These are phyloP conservation scores for Drosophila tropicalis DNA, from an alignment of 1,140 invertebrate species.

Conservation along the genomic window DNA sequence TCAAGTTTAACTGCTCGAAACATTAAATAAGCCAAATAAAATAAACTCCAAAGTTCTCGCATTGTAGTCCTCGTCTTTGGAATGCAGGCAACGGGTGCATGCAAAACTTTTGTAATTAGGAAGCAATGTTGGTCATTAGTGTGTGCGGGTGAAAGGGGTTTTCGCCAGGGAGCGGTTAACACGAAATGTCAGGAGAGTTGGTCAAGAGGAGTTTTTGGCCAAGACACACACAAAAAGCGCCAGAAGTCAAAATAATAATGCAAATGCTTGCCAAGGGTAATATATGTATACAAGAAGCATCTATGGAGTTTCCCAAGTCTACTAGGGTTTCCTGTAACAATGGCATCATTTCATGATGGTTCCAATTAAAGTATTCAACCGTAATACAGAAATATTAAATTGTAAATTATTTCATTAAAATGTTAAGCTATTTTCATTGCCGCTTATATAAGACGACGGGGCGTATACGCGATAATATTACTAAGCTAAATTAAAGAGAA, in stretches of 20 bases:
- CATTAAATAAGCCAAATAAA: constrained; percentile 76
- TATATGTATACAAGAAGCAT: neutral
- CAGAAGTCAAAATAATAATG: constrained; percentile 76
- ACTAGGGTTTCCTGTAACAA: neutral
- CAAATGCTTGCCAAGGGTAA: constrained; percentile 57
- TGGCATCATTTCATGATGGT: neutral
- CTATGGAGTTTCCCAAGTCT: constrained; percentile 27
- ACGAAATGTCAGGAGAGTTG: neutral
- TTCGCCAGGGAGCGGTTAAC: neutral
- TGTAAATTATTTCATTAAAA: too few relatives aligned
- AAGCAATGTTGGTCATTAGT: constrained; percentile 80
- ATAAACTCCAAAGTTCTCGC: constrained; percentile 66
- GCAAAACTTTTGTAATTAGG: constrained; percentile 79
- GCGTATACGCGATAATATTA: too few relatives aligned
- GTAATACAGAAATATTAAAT: too few relatives aligned
- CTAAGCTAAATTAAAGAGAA: too few relatives aligned
- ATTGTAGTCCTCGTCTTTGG: constrained; percentile 21
- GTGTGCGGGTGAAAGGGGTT: constrained; percentile 13
- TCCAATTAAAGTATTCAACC: too few relatives aligned
- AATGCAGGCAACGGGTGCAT: constrained; percentile 60
- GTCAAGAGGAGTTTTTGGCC: neutral
- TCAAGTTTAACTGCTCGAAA: constrained; percentile 60
- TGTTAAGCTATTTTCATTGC: too few relatives aligned
- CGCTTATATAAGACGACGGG: too few relatives aligned
- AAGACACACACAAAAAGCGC: constrained; percentile 57